Evolutionary conservation across 2,888 invertebrate genomes (phyloP), one percentile per base, ranked within the genome.

Genomic region (Agonopterix heracliana): DNA sequence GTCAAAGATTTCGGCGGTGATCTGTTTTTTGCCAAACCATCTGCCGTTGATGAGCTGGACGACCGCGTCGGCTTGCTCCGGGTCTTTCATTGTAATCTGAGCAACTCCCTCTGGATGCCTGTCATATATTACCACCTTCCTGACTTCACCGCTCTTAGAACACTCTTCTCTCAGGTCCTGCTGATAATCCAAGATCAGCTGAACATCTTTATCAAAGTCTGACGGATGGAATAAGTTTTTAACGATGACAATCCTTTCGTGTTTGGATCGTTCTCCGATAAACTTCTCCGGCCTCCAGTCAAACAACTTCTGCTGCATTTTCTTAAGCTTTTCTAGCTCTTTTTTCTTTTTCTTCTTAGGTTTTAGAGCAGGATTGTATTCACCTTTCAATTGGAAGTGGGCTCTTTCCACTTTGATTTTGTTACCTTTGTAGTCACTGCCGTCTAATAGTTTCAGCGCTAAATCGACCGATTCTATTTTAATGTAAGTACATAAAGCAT

Each of bases 211-310:
- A 83, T 97, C 96, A 84, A 99, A 98, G 63, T 96, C 93, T 53
- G 93, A 90, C 0, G 97, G 94, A 53, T 94, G 92, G 79, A 99
- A 99, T 48, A 98, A 90, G 79, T 99, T 98, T 75, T 96, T 97
- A 9, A 99, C 91, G 45, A 99, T 94, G 0, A 99, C 97, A 46
- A 96, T 91, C 70, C 93, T 93, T 76, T 99, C 99, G 75, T 96
- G 93, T 72, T 96, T 97, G 0, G 93, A 91, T 46, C 97, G 90
- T 67, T 96, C 95, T 1, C 96, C 96, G 35, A 93, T 87, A 72
- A 96, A 90, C 74, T 96, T 96, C 63, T 99, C 98, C 0, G 98
- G 98, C 53, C 96, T 90, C 99, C 99, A 99, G 76, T 97, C 98
- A 75, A 99, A 96, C 45, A 98, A 85, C 92, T 96, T 98, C 72